A percentile compares a stretch with the other conserved stretches of the same genome.
These are phyloP conservation scores for Leptocoma aspasia DNA, from an alignment of 2,113 vertebrate genomes.

Conservation along the genomic window DNA sequence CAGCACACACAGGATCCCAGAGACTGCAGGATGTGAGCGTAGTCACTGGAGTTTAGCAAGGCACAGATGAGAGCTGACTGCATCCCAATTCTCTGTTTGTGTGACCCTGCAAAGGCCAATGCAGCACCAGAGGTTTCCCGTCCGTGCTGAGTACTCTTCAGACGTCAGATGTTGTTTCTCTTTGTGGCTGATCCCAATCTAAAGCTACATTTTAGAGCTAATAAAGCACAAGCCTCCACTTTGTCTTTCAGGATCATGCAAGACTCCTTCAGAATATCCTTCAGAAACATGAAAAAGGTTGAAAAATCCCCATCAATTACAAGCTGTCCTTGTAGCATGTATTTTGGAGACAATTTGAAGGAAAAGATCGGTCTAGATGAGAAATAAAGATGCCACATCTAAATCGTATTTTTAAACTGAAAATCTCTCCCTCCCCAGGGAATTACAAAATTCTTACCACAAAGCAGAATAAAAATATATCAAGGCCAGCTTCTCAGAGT, in stretches of 20 bases:
- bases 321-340: background rate
- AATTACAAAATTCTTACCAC: background rate
- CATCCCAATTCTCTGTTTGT: fast-evolving
- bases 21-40: background rate
- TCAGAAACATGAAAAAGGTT: background rate
- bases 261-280: background rate
- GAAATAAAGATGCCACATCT: background rate
- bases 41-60: background rate
- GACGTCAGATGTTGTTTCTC: background rate
- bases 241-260: background rate
- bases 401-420: background rate
- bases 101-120: background rate
- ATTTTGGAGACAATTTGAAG: background rate
- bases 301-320: background rate
- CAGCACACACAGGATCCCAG: background rate
- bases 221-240: background rate
- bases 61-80: background rate
- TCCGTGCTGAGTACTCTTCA: background rate
- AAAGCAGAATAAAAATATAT: background rate
- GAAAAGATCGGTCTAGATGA: background rate
- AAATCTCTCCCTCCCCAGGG: background rate
- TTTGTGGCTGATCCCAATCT: background rate
- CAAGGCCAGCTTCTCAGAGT: background rate
- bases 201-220: background rate
- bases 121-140: background rate